Conservation (phyloP, 2,113 vertebrate species). For the Eptatretus burgeri region DNA sequence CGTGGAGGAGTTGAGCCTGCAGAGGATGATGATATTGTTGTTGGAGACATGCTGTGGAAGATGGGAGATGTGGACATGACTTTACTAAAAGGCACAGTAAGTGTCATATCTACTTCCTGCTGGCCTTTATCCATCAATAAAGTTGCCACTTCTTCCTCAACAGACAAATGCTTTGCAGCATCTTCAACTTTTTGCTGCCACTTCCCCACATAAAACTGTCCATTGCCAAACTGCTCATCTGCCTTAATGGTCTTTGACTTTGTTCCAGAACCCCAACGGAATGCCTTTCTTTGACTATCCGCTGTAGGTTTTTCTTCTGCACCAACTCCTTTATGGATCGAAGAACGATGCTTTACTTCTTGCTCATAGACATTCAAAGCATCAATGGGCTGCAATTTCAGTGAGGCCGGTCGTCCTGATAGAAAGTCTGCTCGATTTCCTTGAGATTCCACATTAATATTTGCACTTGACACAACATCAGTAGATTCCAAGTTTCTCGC, state of each 20-base stretch:
- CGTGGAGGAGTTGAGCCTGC: conserved; percentile 1
- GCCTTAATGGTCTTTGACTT: neutral
- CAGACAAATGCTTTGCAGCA: neutral
- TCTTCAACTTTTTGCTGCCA: neutral
- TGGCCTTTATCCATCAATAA: neutral
- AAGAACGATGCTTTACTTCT: neutral
- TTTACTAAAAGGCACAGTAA: neutral
- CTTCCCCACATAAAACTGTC: neutral
- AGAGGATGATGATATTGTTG: conserved; percentile 3
- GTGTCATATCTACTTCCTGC: neutral
- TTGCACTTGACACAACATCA: neutral
- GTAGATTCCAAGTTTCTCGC: no score
- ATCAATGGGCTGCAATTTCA: neutral
- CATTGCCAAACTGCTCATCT: conserved; percentile 1
- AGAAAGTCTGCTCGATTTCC: neutral
- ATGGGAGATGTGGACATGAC: neutral
- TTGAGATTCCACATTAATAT: neutral
- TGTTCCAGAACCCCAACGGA: neutral
- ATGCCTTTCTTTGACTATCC: neutral
- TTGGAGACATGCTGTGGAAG: conserved; percentile 3
- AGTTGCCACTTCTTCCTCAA: neutral
- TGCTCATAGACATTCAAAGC: neutral
- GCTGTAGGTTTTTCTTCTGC: neutral
- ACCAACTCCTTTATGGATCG: neutral
- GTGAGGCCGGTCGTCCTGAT: neutral